Evolutionary conservation across 2,797 vertebrate genomes (phyloP).

Genomic region (Pseudotriccus pelzelni): DNA sequence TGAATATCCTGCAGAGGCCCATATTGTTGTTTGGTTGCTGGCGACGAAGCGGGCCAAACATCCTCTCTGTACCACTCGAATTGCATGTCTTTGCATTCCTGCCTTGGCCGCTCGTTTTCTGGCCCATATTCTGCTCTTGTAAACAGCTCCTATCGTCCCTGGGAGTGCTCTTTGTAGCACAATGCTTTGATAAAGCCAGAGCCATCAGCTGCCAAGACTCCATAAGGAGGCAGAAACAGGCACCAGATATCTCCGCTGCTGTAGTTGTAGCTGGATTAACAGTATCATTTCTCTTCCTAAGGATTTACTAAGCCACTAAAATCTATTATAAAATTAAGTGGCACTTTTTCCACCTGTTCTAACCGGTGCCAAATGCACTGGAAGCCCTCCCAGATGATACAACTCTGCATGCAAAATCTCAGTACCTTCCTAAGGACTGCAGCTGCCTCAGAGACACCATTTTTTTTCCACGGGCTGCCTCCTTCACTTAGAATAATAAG

Average conservation of each 20-base stretch:
- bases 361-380: background rate
- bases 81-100: constrained; percentile 40
- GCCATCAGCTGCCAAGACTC: constrained; percentile 54
- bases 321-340: constrained; percentile 51
- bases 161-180: constrained; percentile 45
- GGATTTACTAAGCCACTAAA: constrained; percentile 16
- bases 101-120: background rate
- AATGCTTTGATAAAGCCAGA: constrained; percentile 47
- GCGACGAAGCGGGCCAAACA: background rate
- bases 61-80: constrained; percentile 39
- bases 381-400: background rate
- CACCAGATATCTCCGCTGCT: constrained; percentile 21
- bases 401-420: background rate
- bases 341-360: constrained; percentile 38
- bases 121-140: constrained; percentile 40
- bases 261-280: constrained; percentile 14
- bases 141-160: constrained; percentile 37
- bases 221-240: constrained; percentile 37
- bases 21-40: constrained; percentile 33
- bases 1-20: constrained; percentile 43
- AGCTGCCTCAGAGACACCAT: background rate
- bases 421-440: background rate
- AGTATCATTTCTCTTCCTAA: constrained; percentile 31
- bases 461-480: background rate
- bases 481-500: constrained; percentile 59